Evolutionary conservation across 2,113 vertebrate genomes (phyloP), one percentile per base, ranked within the genome.

Genomic region (Heterotilapia buettikoferi): DNA sequence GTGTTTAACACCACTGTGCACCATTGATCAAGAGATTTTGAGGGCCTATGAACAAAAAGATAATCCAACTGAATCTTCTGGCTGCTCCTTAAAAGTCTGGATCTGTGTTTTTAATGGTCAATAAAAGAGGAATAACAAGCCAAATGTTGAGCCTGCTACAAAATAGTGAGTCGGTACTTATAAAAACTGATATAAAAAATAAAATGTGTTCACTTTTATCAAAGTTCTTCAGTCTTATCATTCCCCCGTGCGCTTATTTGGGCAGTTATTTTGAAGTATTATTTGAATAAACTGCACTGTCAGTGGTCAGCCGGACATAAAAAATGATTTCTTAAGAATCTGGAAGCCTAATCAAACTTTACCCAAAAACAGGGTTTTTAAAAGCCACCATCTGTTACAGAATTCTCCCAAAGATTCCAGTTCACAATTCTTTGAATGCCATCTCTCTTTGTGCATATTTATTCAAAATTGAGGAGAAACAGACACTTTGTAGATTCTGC

Each of bases 221-320:
- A 12, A 8, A 76, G 40, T 19, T 26, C 21, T 26, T 47, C 21
- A 50, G 12, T 76, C 14, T 47, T 11, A 29, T 47, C 16, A 47
- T 10, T 76, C 68, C 3, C 1, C 4, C 1, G 1, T 26, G 21
- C 2, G 0, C 13, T 45, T 73, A 47, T 4, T 73, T 78, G 6
- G 24, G 26, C 24, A 19, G 6, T 31, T 78, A 31, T 31, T 76
- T 50, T 5, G 16, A 47, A 31, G 6, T 45, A 19, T 50, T 19
- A 31, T 1, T 38, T 1, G 5, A 73, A 12, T 47, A 10, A 76
- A 29, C 24, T 5, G 0, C 7, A 29, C 24, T 47, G 19, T 76
- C 71, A 31, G 4, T 31, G 26, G 43, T 50, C 9, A 12, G 24
- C 24, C 2, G 6, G 43, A 78, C 43, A 19, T 78, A 12, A 50